phyloP scores from a whole-genome alignment of 2,888 invertebrate species.

The Melipona beecheii region DNA sequence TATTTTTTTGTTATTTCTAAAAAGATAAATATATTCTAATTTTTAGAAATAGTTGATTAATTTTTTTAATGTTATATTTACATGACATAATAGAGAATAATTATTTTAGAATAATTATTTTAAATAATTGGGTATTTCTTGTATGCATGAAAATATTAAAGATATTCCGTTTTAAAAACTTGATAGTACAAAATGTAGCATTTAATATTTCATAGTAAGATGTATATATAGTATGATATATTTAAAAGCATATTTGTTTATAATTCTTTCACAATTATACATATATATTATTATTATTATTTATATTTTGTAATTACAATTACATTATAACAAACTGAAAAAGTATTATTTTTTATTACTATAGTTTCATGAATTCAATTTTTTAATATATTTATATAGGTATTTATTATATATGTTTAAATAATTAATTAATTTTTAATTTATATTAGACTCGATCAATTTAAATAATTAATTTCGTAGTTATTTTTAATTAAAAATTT shows the following conservation, averaged over 20 bases:
- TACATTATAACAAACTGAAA: not conserved
- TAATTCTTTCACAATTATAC: not conserved
- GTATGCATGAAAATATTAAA: slow-evolving; percentile 8
- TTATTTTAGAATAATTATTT: slow-evolving; percentile 1
- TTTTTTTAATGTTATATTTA: not conserved
- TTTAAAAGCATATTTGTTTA: slow-evolving; percentile 3
- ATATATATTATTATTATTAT: not conserved
- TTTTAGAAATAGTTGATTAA: not conserved
- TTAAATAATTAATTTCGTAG: not conserved
- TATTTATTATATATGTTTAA: not conserved
- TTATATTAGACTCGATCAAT: no score
- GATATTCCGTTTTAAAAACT: not conserved
- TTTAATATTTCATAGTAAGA: not conserved
- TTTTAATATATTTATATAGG: not conserved
- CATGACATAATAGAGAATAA: not conserved
- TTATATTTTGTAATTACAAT: not conserved
- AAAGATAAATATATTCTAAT: not conserved
- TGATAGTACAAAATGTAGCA: not conserved
- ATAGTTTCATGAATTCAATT: not conserved
- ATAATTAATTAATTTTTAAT: not conserved
- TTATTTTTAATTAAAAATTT: not conserved
- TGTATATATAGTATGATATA: not conserved
- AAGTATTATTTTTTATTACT: not conserved
- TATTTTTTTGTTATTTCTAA: not conserved
- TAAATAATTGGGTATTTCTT: not conserved